Percentiles rank a stretch among this genome's conserved stretches.
Evolutionary conservation across 2,888 invertebrate genomes (phyloP).

Genomic region (Tromatobia lineatoria): DNA sequence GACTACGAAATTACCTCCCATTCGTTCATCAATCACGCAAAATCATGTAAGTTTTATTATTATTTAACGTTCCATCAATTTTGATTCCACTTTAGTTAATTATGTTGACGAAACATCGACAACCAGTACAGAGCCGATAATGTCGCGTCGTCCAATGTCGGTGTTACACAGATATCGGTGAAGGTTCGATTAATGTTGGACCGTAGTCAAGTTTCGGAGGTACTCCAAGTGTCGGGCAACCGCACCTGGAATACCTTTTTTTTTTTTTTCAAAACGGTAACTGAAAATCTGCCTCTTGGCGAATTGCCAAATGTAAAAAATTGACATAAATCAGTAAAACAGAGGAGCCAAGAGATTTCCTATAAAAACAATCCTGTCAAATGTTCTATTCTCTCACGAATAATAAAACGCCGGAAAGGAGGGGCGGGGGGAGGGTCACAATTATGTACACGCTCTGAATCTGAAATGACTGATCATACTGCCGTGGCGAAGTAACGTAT

Average conservation of each 20-base stretch:
- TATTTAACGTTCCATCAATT: too few species aligned
- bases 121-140: too few species aligned
- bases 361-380: neutral
- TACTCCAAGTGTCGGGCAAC: too few species aligned
- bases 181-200: too few species aligned
- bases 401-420: neutral
- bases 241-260: neutral
- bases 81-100: too few species aligned
- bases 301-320: constrained; percentile 1
- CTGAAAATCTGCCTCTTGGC: neutral
- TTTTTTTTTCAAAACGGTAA: neutral
- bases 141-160: too few species aligned
- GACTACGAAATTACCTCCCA: too few species aligned
- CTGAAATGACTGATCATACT: constrained; percentile 20
- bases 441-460: constrained; percentile 44
- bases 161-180: too few species aligned
- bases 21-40: too few species aligned
- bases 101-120: too few species aligned
- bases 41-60: too few species aligned
- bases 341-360: constrained; percentile 8
- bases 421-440: neutral
- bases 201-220: too few species aligned
- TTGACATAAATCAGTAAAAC: constrained; percentile 10
- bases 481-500: constrained; percentile 17
- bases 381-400: constrained; percentile 19